Evolutionary conservation across 2,888 invertebrate genomes (phyloP).

Genomic region (Euproctis similis): DNA sequence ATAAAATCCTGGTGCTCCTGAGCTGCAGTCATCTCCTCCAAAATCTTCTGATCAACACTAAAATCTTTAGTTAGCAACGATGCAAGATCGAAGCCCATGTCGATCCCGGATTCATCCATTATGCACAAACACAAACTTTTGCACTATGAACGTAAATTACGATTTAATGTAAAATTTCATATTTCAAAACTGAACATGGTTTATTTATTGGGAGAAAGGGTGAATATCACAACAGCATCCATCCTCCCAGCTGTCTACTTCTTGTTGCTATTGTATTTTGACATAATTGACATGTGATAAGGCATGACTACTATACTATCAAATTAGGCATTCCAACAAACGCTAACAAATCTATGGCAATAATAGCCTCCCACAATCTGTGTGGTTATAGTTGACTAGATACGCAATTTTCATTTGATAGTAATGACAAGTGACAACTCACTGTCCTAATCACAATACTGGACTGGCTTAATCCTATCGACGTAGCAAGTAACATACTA

Average conservation of each 20-base stretch:
- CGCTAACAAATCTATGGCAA: too few relatives aligned
- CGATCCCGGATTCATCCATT: conserved; percentile 80
- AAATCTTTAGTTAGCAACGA: conserved; percentile 74
- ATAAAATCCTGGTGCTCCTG: conserved; percentile 75
- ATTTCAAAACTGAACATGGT: conserved; percentile 41
- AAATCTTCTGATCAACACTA: conserved; percentile 67
- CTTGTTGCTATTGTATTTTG: conserved; percentile 59
- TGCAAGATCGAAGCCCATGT: conserved; percentile 79
- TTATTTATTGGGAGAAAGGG: conserved; percentile 42
- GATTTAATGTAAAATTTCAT: conserved; percentile 40
- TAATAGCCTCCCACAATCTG: too few relatives aligned
- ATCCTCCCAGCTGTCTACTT: conserved; percentile 71
- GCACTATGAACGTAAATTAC: conserved; percentile 41
- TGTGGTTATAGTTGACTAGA: too few relatives aligned
- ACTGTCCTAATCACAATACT: too few relatives aligned
- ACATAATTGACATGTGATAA: conserved; percentile 46
- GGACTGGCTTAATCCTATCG: too few relatives aligned
- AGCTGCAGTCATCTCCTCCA: conserved; percentile 74
- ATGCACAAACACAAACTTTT: conserved; percentile 38
- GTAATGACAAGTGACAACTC: too few relatives aligned
- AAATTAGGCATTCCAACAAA: too few relatives aligned
- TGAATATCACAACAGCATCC: conserved; percentile 55
- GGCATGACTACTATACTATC: conserved; percentile 41
- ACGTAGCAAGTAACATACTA: too few relatives aligned
- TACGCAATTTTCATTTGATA: too few relatives aligned